Conservation (phyloP, 2,797 vertebrate species). For the Mus minutoides region DNA sequence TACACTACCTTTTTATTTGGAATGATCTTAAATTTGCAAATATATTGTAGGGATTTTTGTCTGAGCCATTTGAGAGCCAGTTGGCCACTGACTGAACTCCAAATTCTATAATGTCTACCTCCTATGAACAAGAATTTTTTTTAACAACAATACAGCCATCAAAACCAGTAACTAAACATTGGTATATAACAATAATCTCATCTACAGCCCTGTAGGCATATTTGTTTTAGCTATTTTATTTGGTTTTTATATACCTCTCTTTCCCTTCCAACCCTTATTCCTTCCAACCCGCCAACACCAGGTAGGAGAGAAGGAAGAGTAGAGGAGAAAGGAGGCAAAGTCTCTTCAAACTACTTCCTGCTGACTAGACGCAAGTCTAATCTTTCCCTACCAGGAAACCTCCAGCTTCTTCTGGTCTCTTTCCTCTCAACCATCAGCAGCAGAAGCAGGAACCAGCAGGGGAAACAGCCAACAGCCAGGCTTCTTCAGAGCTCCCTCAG, state of each 20-base stretch:
- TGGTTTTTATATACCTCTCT: not conserved
- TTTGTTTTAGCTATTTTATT: not conserved
- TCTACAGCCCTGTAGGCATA: not conserved
- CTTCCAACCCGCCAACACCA: not conserved
- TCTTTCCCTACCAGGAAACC: too few relatives aligned
- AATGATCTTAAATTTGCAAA: constrained; percentile 6
- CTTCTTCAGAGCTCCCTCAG: not conserved
- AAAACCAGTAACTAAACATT: constrained; percentile 2
- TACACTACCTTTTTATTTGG: constrained; percentile 8
- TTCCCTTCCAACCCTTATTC: not conserved
- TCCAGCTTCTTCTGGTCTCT: too few relatives aligned
- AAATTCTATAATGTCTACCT: not conserved
- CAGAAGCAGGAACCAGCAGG: not conserved
- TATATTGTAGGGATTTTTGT: not conserved
- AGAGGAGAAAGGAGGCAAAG: not conserved
- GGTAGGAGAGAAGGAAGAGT: not conserved
- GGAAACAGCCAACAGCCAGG: not conserved
- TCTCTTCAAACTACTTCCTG: not conserved
- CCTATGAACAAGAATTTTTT: not conserved
- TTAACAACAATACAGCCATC: not conserved
- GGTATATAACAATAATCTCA: not conserved
- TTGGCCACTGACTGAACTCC: not conserved
- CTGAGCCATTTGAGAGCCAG: not conserved
- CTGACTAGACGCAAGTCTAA: too few relatives aligned
- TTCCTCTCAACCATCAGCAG: not conserved